Base-by-base conservation (phyloP, 1,140 invertebrate species). In the Oedothorax gibbosus region DNA sequence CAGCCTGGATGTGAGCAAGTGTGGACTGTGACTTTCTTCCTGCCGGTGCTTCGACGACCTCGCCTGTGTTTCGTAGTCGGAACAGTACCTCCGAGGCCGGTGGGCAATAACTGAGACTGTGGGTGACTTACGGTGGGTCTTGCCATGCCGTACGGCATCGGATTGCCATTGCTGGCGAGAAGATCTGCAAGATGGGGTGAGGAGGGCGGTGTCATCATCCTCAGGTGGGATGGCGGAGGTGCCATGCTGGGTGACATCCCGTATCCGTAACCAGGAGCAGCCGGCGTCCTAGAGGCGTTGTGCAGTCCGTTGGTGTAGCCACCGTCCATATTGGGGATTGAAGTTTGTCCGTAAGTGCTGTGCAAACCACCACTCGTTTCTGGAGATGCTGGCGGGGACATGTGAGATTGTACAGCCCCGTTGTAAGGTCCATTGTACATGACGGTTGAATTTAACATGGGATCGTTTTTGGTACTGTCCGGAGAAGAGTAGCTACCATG, bases 1-100 rank as follows among this genome's bases (percentile, higher is more conserved):
- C 94, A 95, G n/a, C 93, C 93, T 0, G 92, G 91, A 88, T 94
- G 91, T 5, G 92, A 90, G 87, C 94, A 95, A 1, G 92, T 92
- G 89, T 94, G 93, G 18, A 90, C 91, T 7, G 92, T 88, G 51
- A 88, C 89, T 10, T 90, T 89, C 86, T 91, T 91, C 49, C 89
- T 90, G 9, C 90, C 91, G 88, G 90, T 90, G 0, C 89, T 89
- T 51, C 90, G 88, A 20, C 91, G 88, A 15, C 91, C 90, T 11
- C 91, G 86, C 9, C 87, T 53, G n/a, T 72, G 75, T 49, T 88
- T 88, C 8, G 77, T 85, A 7, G 77, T 85, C 65, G 84, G 54
- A 5, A 80, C 10, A 20, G 53, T 20, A 35, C 35, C 35, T 60
- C 62, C 76, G 7, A 85, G 50, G 18, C 68, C 76, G 12, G 84